Evolutionary conservation across 2,113 vertebrate species (phyloP).

Genomic region (Mungos mungo): DNA sequence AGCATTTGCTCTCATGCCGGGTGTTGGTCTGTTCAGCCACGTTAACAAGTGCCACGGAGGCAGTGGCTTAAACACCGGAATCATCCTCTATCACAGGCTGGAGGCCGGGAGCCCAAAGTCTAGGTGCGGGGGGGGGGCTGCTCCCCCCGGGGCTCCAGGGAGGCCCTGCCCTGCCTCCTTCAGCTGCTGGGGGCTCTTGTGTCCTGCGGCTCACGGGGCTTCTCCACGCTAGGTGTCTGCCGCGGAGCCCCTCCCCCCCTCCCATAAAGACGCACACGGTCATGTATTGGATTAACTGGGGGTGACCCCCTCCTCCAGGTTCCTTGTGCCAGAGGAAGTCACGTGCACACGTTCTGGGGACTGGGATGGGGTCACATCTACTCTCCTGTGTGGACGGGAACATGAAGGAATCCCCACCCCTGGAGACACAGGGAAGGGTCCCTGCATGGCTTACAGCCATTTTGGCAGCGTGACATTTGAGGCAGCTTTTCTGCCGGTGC

Average conservation of each 20-base stretch:
- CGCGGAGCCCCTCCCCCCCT: not conserved
- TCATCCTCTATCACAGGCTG: not conserved
- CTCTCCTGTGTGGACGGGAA: not conserved
- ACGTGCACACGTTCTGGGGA: no score
- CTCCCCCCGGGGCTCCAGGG: no score
- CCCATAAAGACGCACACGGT: not conserved
- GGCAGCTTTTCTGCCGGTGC: not conserved
- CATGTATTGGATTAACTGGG: rapidly evolving
- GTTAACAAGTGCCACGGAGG: not conserved
- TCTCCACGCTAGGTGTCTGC: rapidly evolving
- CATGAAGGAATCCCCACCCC: not conserved
- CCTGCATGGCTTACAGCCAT: rapidly evolving
- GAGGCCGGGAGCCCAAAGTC: no score
- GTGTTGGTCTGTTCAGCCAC: rapidly evolving
- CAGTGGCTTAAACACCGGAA: not conserved
- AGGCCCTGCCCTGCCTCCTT: not conserved
- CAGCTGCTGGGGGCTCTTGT: not conserved
- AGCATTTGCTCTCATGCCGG: not conserved
- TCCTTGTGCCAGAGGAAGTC: not conserved
- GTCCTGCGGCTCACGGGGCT: not conserved
- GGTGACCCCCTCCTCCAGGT: not conserved
- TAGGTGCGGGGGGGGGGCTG: no score
- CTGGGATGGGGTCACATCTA: rapidly evolving
- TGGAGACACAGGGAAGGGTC: not conserved
- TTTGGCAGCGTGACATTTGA: not conserved